Evolutionary conservation across 2,888 invertebrate genomes (phyloP), one percentile per base, ranked within the genome.

Genomic region (Branchipolynoe longqiensis): DNA sequence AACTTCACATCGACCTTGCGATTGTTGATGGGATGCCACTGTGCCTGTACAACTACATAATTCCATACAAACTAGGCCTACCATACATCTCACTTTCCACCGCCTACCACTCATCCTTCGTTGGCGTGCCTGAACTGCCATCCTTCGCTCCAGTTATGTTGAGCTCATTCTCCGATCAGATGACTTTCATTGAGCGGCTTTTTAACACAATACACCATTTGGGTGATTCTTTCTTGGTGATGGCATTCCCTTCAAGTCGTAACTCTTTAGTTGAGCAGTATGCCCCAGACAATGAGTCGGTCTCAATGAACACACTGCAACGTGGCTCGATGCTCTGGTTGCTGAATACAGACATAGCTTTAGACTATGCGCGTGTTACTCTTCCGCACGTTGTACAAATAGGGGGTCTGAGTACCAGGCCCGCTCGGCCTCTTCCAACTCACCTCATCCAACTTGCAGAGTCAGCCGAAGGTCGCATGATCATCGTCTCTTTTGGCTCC

Each of bases 401-500:
- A 22, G 82, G 82, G 12, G 82, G 82, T 8, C 31, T 82, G 3
- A 58, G 18, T 36, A 59, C 82, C 33, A 31, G 33, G 2, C 58
- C 56, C 33, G 58, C 82, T 58, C 1, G 33, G 12, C 1, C 8
- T n/a, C 58, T 82, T 4, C 82, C 82, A 31, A 22, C 3, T 33
- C 33, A 82, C 25, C 36, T 82, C 18, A 8, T 12, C 1, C 8
- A 31, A 2, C 22, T 82, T 82, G 82, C 59, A n/a, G 56, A 56
- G 25, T 31, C 8, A 31, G 58, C 82, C 18, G 25, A 56, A 58
- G 12, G 58, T 36, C 58, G 82, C 14, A 4, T 82, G 22, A 58
- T 82, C 14, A 38, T 82, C 3, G 58, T 82, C 2, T 82, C 82
- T 0, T 82, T 82, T 28, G 82, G 82, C 8, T 58, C 82, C 58